Conservation (phyloP, 2,797 vertebrate genomes). For the Helicolenus hilgendorfi region DNA sequence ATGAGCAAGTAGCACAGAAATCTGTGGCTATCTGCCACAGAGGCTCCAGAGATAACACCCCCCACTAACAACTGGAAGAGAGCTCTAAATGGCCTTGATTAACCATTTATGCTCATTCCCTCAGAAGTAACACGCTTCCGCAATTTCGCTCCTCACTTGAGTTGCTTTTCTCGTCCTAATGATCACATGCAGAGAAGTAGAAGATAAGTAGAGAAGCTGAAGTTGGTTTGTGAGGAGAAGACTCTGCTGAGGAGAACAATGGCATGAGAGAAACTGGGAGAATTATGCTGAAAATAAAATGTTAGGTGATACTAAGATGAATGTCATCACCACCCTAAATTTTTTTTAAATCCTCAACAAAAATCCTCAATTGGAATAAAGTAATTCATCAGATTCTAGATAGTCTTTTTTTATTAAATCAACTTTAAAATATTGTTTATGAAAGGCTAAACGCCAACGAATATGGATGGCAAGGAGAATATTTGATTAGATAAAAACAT, state of each 20-base stretch:
- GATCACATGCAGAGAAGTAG: conserved; percentile 28
- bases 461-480: not conserved
- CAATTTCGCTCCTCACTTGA: conserved; percentile 47
- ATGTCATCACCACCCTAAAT: not conserved
- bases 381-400: not conserved
- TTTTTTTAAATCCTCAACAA: not conserved
- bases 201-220: not conserved
- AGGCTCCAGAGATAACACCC: conserved; percentile 24
- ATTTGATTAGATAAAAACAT: not conserved
- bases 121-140: conserved; percentile 55
- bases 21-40: conserved; percentile 36
- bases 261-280: not conserved
- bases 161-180: conserved; percentile 53
- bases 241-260: conserved; percentile 8
- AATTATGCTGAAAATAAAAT: not conserved
- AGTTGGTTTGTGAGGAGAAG: conserved; percentile 3
- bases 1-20: conserved; percentile 18
- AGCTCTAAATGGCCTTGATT: conserved; percentile 69
- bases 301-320: not conserved
- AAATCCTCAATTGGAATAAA: not conserved
- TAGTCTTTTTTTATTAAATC: not conserved
- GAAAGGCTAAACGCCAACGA: not conserved
- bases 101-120: conserved; percentile 66
- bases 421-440: not conserved
- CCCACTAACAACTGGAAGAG: conserved; percentile 28